Evolutionary conservation across 2,888 invertebrate genomes (phyloP), one percentile per base, ranked within the genome.

Genomic region (Lordiphosa andalusiaca): DNA sequence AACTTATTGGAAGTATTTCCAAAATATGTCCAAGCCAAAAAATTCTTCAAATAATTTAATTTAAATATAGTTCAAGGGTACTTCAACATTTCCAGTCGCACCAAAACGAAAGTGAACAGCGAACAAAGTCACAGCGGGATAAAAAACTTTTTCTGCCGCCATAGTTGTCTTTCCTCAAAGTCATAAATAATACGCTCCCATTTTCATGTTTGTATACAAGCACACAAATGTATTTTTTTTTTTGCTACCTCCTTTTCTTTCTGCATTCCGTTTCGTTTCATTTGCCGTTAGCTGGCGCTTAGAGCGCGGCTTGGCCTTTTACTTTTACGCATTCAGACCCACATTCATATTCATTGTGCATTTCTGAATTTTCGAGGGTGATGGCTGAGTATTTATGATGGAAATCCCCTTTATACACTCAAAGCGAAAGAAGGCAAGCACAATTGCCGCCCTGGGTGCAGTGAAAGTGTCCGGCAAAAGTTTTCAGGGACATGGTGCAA

Each of bases 401-500:
- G 61, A 82, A 72, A 74, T 72, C 72, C 72, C 52, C 52, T 61
- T 64, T 69, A 70, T 70, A 68, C 78, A 84, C 70, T 84, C 80
- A 82, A 78, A 81, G 39, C 33, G 37, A 35, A 9, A 2, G 42
- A 41, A 65, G 66, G 63, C 55, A 42, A 35, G 33, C 46, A 44
- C 44, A 54, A 62, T 53, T 64, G 61, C 44, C 46, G 44, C 10
- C 36, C 46, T 44, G 47, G 40, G 42, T 44, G 51, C 55, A 62
- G 67, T 62, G 69, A 80, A 75, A 83, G 73, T 80, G 72, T 50
- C 54, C 65, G 55, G 58, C 30, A 40, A 49, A 65, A 65, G 21
- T 54, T 60, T 60, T 47, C 13, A 46, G 37, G 46, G 47, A 30
- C n/a, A 33, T 61, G 53, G 54, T 38, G 57, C 37, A 30, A 36